Base-by-base conservation (phyloP, 1,140 invertebrate genomes). In the Philopotamus ludificatus region DNA sequence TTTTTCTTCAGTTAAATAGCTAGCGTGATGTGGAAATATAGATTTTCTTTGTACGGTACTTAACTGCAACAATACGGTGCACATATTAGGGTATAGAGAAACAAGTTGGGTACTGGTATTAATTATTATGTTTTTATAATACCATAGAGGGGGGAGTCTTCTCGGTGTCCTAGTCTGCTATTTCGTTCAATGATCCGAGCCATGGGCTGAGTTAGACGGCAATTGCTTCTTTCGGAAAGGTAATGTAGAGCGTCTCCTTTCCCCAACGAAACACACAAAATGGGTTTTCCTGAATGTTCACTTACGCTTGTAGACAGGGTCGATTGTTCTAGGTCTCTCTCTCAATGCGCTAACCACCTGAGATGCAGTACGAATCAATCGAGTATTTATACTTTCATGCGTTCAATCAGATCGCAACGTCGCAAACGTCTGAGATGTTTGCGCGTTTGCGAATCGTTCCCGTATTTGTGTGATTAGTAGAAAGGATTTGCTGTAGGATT, bases 41-140 rank as follows among this genome's bases (percentile, higher is more conserved):
- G n/a, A n/a, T n/a, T n/a, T n/a, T n/a, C n/a, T n/a, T n/a, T n/a
- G n/a, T 34, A 34, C 12, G 54, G 54, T 39, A 39, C 54, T 57
- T 57, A 57, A 42, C 54, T 42, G 34, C 23, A 57, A 57, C 53
- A 18, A 41, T n/a, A 55, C 21, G 18, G 28, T n/a, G 12, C 28
- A 42, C 12, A 39, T 42, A 3, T 57, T 41, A 57, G 34, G 54
- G 54, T 42, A 2, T 28, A 42, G 28, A 45, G 22, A 21, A 60
- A 60, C 2, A n/a, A n/a, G 28, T 60, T 16, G 28, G 57, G 47
- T 26, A 23, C 21, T 47, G 23, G 12, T 44, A 21, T 15, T 62
- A 62, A 62, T 62, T 28, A 54, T 49, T 65, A 42, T 65, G 1
- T 65, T 65, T 65, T 65, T 65, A 65, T 65, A 65, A 65, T 54